Conservation (phyloP, 2,797 vertebrate species). For the Podargus strigoides region DNA sequence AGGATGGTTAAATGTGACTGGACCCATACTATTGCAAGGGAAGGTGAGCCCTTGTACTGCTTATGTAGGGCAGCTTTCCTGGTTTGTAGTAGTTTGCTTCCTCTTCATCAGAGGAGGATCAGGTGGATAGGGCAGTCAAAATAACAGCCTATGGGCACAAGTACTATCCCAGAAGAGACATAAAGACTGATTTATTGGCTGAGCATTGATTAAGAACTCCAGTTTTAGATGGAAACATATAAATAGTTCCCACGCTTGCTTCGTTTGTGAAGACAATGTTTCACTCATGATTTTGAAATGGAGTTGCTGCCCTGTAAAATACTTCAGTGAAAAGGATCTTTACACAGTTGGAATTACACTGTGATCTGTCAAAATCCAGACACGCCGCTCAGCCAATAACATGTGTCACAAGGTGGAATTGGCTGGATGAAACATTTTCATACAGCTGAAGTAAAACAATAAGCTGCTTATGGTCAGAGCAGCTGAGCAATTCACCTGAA, state of each 20-base stretch:
- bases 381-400: background rate
- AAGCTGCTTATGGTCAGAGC: conserved; percentile 15
- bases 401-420: background rate
- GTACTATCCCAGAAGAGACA: background rate
- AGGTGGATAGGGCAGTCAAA: background rate
- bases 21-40: background rate
- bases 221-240: background rate
- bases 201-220: background rate
- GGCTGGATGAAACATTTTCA: background rate
- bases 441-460: conserved; percentile 14
- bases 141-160: background rate
- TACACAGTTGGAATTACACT: background rate
- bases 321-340: background rate
- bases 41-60: background rate
- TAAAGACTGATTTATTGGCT: background rate
- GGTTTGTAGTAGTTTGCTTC: background rate
- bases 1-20: background rate
- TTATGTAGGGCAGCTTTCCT: background rate
- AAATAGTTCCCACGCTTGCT: background rate
- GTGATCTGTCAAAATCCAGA: background rate
- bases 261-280: background rate
- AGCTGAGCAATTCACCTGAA: conserved; percentile 28
- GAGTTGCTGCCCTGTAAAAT: background rate
- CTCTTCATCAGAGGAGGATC: background rate
- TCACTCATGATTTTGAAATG: background rate